Evolutionary conservation across 2,113 vertebrate species (phyloP).

Genomic region (Oncorhynchus tshawytscha): DNA sequence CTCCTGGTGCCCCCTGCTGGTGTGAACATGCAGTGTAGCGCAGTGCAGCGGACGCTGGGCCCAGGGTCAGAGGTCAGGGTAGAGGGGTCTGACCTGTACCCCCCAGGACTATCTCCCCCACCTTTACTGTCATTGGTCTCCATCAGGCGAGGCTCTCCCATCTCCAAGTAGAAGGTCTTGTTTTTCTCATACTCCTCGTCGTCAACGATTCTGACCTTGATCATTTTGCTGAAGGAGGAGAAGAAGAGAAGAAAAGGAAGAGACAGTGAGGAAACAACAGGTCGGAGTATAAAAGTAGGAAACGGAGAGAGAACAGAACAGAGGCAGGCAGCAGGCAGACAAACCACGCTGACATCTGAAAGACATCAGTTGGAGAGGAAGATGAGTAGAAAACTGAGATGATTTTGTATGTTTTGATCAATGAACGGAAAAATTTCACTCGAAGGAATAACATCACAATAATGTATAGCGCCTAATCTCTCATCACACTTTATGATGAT

Average conservation of each 20-base stretch:
- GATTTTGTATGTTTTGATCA: not conserved
- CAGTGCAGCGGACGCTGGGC: slow-evolving; percentile 14
- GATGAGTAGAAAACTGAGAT: not conserved
- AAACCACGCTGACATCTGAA: not conserved
- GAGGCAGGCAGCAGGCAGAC: not conserved
- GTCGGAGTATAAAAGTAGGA: slow-evolving; percentile 12
- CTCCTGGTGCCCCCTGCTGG: slow-evolving; percentile 16
- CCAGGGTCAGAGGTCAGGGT: slow-evolving; percentile 24
- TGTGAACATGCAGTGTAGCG: slow-evolving; percentile 44
- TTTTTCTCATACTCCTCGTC: slow-evolving; percentile 99
- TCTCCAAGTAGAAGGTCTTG: slow-evolving; percentile 99
- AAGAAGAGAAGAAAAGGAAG: slow-evolving; percentile 15
- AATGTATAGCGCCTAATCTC: not conserved
- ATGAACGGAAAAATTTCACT: not conserved
- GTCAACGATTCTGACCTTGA: slow-evolving; percentile 99
- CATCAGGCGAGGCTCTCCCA: slow-evolving; percentile 93
- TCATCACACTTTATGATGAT: not conserved
- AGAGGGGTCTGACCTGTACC: slow-evolving; percentile 18
- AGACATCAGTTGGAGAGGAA: not conserved
- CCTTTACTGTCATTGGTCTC: slow-evolving; percentile 98
- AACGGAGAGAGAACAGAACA: slow-evolving; percentile 30
- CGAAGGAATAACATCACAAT: not conserved
- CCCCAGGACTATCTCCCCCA: slow-evolving; percentile 78
- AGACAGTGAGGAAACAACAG: slow-evolving; percentile 23
- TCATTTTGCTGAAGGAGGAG: slow-evolving; percentile 86